phyloP scores from a whole-genome alignment of 2,888 invertebrate species.

The Ormyrus thymus region DNA sequence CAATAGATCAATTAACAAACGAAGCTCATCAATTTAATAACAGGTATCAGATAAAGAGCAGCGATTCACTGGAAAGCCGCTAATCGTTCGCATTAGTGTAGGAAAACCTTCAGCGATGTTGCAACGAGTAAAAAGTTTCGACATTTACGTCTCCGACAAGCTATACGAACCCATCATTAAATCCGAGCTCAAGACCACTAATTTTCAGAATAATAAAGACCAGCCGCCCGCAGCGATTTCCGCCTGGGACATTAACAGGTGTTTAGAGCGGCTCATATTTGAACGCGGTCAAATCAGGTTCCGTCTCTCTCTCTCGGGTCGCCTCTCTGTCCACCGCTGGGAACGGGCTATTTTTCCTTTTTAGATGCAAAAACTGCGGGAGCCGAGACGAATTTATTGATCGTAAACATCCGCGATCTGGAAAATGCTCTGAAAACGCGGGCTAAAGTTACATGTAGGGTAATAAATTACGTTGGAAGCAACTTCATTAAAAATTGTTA shows the following conservation, averaged over 20 bases:
- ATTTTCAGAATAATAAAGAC: constrained; percentile 31
- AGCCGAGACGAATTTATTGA: not conserved
- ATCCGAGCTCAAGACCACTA: not conserved
- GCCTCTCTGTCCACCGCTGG: too few relatives aligned
- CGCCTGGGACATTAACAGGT: constrained; percentile 16
- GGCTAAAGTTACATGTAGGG: not conserved
- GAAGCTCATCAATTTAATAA: not conserved
- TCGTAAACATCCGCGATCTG: constrained; percentile 5
- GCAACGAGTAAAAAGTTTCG: constrained; percentile 15
- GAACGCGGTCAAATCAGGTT: constrained; percentile 20
- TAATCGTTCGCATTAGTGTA: not conserved
- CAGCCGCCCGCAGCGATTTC: not conserved
- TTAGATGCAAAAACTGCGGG: not conserved
- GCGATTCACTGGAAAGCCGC: constrained; percentile 5
- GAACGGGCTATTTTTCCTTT: too few relatives aligned
- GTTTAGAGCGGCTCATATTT: constrained; percentile 10
- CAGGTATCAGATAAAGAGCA: too few relatives aligned
- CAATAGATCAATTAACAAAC: not conserved
- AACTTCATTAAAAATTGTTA: constrained; percentile 6
- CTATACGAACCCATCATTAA: constrained; percentile 12
- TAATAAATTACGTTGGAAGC: constrained; percentile 13
- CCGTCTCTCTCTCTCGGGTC: not conserved
- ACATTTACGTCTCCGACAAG: constrained; percentile 16
- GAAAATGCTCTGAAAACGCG: not conserved
- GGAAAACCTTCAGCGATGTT: constrained; percentile 13